Percentiles rank a stretch among this genome's conserved stretches.
Conservation (phyloP, 2,113 vertebrate species). For the Acanthochromis polyacanthus region DNA sequence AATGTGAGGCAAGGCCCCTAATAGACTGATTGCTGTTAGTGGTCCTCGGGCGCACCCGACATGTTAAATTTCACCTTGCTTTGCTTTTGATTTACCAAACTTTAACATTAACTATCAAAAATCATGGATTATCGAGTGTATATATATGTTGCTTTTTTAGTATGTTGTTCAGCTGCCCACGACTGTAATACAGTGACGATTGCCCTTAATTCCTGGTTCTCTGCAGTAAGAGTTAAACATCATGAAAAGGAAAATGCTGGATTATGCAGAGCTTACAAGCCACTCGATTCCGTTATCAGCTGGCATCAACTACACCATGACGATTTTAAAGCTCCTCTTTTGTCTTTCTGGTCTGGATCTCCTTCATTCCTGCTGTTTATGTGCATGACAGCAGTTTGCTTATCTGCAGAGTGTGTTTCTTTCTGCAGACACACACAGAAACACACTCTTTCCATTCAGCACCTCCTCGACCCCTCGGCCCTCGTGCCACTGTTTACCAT, state of each 20-base stretch:
- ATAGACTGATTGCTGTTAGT: constrained; percentile 24
- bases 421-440: constrained; percentile 19
- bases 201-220: background rate
- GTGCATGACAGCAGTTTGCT: constrained; percentile 38
- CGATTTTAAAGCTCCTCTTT: constrained; percentile 14
- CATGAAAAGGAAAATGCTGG: background rate
- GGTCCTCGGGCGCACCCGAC: background rate
- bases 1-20: background rate
- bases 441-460: constrained; percentile 40
- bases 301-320: background rate
- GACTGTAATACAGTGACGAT: background rate
- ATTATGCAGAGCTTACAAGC: background rate
- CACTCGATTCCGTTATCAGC: background rate
- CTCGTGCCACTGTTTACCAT: constrained; percentile 39
- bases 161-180: too few relatives aligned
- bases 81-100: background rate
- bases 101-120: background rate
- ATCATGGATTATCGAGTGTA: background rate
- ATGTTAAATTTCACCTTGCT: background rate
- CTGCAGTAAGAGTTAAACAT: background rate
- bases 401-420: constrained; percentile 30
- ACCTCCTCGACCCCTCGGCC: constrained; percentile 18
- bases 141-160: too few relatives aligned
- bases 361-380: constrained; percentile 20
- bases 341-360: constrained; percentile 13